Evolutionary conservation across 2,888 invertebrate species (phyloP), one percentile per base, ranked within the genome.

Genomic region (Lepidocyrtoides sp.): DNA sequence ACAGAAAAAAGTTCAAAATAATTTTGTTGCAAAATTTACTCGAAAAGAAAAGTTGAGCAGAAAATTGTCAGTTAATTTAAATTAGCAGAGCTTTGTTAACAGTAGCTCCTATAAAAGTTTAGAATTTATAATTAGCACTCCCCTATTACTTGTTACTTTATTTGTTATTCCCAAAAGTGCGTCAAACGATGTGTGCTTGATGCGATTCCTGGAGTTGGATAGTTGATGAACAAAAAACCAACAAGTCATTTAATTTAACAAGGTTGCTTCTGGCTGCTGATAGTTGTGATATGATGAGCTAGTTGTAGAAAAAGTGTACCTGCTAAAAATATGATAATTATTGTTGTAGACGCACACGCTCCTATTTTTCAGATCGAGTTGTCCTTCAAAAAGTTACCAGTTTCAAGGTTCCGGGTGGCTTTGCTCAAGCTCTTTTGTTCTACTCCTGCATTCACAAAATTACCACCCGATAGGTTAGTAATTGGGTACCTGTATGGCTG

Each of bases 391-490:
- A 66, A 48, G 51, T 81, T 75, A 29, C n/a, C 32, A 82, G 72
- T 89, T 89, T 82, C 89, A 89, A 89, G 89, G 89, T 82, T 89
- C 48, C 72, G 82, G 82, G 57, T 41, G 29, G 81, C 32, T 69
- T 72, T 26, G 20, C 41, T 41, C 36, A 72, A 54, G 32, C 36
- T 10, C 8, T 72, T 66, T 41, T 41, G 41, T 12, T 20, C 60
- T 60, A 8, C n/a, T 20, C 20, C 48, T 2, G 20, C 57, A 57
- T 36, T 36, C 36, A 4, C 3, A 36, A 36, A 36, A 36, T 36
- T 36, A 36, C 36, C 26, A 7, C 5, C 5, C 41, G 41, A 10
- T 10, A 7, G 41, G 10, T 48, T 48, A 10, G 48, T n/a, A 41
- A 10, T 41, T 48, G 2, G 12, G n/a, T 48, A 48, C n/a, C 10